Evolutionary conservation across 2,888 invertebrate species (phyloP), one percentile per base, ranked within the genome.

Genomic region (Drosophila siamana): DNA sequence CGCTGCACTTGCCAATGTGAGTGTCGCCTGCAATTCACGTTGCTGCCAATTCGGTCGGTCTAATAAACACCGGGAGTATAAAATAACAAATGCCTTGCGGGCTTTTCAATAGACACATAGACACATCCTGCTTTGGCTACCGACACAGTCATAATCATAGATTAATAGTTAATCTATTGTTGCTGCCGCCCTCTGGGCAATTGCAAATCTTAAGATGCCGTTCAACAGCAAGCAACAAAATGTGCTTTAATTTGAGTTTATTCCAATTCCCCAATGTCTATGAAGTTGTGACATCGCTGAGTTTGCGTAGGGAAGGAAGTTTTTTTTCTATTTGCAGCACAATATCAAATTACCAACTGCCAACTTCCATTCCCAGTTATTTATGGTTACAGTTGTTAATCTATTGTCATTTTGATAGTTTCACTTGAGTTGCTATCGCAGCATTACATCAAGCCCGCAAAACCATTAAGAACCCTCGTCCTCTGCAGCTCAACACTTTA

Each of bases 1-100:
- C 70, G 84, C 78, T 85, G 85, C 85, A 85, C 82, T 84, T 80
- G 85, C 76, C 81, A 66, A 66, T 64, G 64, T 54, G 54, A 61
- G 13, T 61, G 54, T 61, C 54, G 52, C 54, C 46, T 13, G 54
- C 54, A 54, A 46, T 67, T 26, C 26, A 50, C 60, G 54, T 57
- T 56, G 26, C 26, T 57, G 50, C 75, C 78, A 69, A 78, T 67
- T 67, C 48, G 68, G 74, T 68, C 60, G 48, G 52, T 56, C 67
- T 47, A 80, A 80, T 78, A 68, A 67, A 75, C 67, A 74, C 56
- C 54, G 81, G 38, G 74, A 65, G 66, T 52, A 70, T 72, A 69
- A 77, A 81, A 83, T 66, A 1, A 56, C 38, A 43, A 36, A n/a
- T 51, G 48, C 48, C 78, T 66, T 33, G 64, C 38, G 72, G 79